These are phyloP conservation scores for Hemiscyllium ocellatum DNA, from an alignment of 2,113 vertebrate species.

Conservation along the genomic window DNA sequence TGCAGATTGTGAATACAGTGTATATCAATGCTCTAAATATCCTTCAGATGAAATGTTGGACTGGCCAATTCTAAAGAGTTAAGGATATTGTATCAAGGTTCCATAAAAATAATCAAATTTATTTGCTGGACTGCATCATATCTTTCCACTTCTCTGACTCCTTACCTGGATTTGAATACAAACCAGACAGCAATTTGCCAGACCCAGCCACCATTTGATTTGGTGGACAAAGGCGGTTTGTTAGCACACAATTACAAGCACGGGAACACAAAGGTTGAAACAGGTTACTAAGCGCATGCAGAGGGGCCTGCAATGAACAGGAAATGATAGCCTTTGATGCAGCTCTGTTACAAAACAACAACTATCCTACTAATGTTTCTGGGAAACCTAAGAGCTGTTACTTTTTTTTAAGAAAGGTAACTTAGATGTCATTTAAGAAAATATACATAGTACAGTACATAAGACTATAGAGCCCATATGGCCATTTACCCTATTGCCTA, in stretches of 20 bases:
- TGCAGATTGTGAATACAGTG: neutral
- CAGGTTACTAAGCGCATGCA: conserved; percentile 45
- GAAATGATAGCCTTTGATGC: conserved; percentile 92
- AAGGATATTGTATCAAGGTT: neutral
- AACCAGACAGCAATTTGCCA: conserved; percentile 87
- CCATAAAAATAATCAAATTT: conserved; percentile 24
- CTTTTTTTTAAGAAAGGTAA: conserved; percentile 47
- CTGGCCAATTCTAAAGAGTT: neutral
- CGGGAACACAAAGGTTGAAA: conserved; percentile 81
- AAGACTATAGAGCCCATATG: conserved; percentile 54
- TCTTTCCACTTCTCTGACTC: conserved; percentile 17
- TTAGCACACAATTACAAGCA: conserved; percentile 79
- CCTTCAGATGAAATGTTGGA: neutral
- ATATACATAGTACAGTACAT: conserved; percentile 53
- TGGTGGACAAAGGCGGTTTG: conserved; percentile 90
- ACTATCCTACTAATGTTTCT: conserved; percentile 46
- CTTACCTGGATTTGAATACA: conserved; percentile 95
- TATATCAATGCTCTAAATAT: neutral
- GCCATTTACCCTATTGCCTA: conserved; percentile 44
- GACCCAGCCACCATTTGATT: conserved; percentile 72
- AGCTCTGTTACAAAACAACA: conserved; percentile 63
- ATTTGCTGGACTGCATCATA: conserved; percentile 4
- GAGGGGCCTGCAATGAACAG: conserved; percentile 74
- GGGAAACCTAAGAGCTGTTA: conserved; percentile 51
- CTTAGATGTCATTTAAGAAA: conserved; percentile 52